phyloP scores from a whole-genome alignment of 2,797 vertebrate genomes.

The Erpetoichthys calabaricus region DNA sequence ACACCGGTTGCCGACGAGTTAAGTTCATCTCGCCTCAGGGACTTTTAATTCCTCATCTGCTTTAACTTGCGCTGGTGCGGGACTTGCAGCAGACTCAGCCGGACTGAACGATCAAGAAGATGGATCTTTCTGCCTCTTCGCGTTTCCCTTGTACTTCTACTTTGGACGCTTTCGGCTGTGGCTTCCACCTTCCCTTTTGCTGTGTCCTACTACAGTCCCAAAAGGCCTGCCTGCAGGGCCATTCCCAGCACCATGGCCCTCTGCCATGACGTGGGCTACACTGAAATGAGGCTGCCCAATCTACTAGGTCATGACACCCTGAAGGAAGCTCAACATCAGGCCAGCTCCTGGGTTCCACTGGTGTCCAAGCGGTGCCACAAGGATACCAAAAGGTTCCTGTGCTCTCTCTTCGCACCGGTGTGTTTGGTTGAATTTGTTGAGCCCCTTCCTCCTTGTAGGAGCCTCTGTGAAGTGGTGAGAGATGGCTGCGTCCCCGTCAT shows the following conservation, averaged over 20 bases:
- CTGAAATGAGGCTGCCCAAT: conserved; percentile 62
- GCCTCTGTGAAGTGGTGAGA: conserved; percentile 51
- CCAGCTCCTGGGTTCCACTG: conserved; percentile 57
- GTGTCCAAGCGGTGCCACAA: conserved; percentile 56
- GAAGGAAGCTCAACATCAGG: conserved; percentile 56
- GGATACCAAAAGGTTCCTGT: conserved; percentile 63
- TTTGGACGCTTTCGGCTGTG: conserved; percentile 6
- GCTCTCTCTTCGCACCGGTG: conserved; percentile 62
- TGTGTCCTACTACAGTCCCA: conserved; percentile 27
- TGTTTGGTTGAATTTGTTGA: conserved; percentile 48
- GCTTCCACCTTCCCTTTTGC: conserved; percentile 20
- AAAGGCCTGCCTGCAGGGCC: conserved; percentile 50
- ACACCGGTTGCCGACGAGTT: too few species aligned
- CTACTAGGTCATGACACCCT: conserved; percentile 56
- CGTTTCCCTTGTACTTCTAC: too few species aligned
- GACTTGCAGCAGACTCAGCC: not conserved
- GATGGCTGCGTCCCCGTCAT: conserved; percentile 60
- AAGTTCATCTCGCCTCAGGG: too few species aligned
- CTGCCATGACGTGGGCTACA: conserved; percentile 59
- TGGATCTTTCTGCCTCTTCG: too few species aligned
- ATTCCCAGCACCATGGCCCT: conserved; percentile 52
- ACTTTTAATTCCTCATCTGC: too few species aligned
- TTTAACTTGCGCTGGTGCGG: not conserved
- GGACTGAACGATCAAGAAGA: too few species aligned
- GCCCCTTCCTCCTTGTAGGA: conserved; percentile 48